Base-by-base conservation (phyloP, 1,140 invertebrate species). In the Aphelinus certus region DNA sequence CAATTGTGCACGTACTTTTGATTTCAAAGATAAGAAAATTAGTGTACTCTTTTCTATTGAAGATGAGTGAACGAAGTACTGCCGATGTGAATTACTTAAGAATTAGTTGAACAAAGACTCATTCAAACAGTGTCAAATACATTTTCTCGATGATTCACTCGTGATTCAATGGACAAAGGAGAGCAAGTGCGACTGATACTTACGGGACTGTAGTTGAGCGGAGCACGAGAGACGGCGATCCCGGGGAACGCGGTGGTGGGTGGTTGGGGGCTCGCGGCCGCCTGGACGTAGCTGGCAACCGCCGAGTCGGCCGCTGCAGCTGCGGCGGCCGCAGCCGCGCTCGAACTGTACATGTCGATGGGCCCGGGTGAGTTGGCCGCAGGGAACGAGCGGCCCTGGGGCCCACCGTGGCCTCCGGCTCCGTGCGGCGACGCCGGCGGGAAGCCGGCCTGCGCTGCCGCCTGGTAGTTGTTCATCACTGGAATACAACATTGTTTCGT, bases 381-480 rank as follows among this genome's bases (percentile, higher is more conserved):
- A 45, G 95, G 94, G 89, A 96, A 96, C n/a, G 84, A 94, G 88
- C 83, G 90, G 89, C 80, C 93, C 91, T 80, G 94, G 90, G 80
- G 89, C 88, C 88, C 91, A 87, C 86, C 91, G 88, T 82, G 91
- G 87, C 81, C 86, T 71, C 85, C 84, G 68, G 87, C 88, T 26
- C 87, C 89, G 80, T 91, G 90, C 56, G 92, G 92, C 73, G 92
- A 93, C 56, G 92, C 90, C 61, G 92, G 92, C 73, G 92, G 92
- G 78, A 87, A 79, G 92, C 95, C 92, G 66, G 92, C 92, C 78
- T 92, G 93, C 58, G 94, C 93, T 78, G 93, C 93, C 62, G 94
- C 93, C 86, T 94, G 95, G 89, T 97, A 96, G 91, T 96, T 97
- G 91, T 96, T 97, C 94, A 97, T 96, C 89, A 97, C 95, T 96